A percentile compares a stretch with the other conserved stretches of the same genome.
Evolutionary conservation across 2,797 vertebrate species (phyloP).

Genomic region (Podarcis siculus): DNA sequence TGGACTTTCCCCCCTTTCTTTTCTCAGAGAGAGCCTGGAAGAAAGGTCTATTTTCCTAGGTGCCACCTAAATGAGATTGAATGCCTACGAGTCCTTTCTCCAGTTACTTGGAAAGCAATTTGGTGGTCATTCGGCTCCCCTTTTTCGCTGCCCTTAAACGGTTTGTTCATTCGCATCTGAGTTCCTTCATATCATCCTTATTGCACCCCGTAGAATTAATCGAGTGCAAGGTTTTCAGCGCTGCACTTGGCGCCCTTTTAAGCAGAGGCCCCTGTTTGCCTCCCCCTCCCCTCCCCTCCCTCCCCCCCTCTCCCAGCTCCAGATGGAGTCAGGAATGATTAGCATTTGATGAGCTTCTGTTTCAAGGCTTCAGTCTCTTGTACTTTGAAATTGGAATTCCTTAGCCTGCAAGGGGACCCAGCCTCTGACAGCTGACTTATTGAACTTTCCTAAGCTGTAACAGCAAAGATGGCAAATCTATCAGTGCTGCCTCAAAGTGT

Average conservation of each 20-base stretch:
- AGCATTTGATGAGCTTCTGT: slow-evolving; percentile 76
- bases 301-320: slow-evolving; percentile 29
- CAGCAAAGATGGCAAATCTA: slow-evolving; percentile 68
- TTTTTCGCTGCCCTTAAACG: slow-evolving; percentile 36
- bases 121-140: not conserved
- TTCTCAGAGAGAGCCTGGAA: not conserved
- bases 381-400: slow-evolving; percentile 80
- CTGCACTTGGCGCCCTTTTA: not conserved
- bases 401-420: slow-evolving; percentile 66
- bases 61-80: slow-evolving; percentile 22
- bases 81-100: not conserved
- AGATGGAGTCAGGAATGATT: slow-evolving; percentile 67
- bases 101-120: slow-evolving; percentile 51
- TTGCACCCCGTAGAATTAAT: slow-evolving; percentile 45
- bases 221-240: slow-evolving; percentile 24
- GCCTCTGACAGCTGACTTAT: slow-evolving; percentile 72
- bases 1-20: accelerated
- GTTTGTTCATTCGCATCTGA: slow-evolving; percentile 33
- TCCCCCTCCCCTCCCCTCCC: slow-evolving; percentile 41
- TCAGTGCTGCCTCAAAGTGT: slow-evolving; percentile 36
- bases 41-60: not conserved
- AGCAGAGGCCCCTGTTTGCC: not conserved
- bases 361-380: slow-evolving; percentile 73
- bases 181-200: slow-evolving; percentile 34
- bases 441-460: slow-evolving; percentile 72